Base-by-base conservation (phyloP, 2,888 invertebrate species). In the Tipula vernalis region DNA sequence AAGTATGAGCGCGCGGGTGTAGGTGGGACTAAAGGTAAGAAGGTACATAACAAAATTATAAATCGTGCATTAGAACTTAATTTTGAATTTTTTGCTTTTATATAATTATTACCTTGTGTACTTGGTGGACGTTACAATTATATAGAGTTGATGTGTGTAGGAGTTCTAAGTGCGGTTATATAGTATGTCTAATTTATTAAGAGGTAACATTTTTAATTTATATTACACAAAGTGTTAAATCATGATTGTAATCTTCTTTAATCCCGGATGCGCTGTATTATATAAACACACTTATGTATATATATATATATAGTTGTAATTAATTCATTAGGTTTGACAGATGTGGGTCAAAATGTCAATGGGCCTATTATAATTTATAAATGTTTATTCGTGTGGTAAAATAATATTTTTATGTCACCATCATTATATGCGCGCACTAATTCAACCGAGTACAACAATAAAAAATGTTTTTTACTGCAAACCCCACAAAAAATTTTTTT, bases 21-120 rank as follows among this genome's bases (percentile, higher is more conserved):
- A 71, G 71, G 71, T 71, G 71, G 71, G 28, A n/a, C 10, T 18
- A 71, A 10, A 71, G 71, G 71, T 71, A 71, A 57, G 51, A 57
- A 57, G 15, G 51, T 57, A 44, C 28, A 28, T 2, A 28, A 1
- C 28, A 28, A 28, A 51, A 51, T 51, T 71, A 71, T 71, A 71
- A 71, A 71, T 71, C 71, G 71, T 71, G 71, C 71, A 71, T 71
- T 71, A 71, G 71, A 71, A 71, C 71, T 71, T 71, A 71, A 71
- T 28, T 71, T 57, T n/a, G 3, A 4, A 4, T 13, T 51, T 13
- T 4, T 51, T 51, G n/a, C n/a, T n/a, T 3, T n/a, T n/a, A 8
- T 51, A 15, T 51, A n/a, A 51, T 51, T 51, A 51, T 15, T 51
- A 15, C 4, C 51, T 13, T n/a, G 44, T 44, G 12, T 44, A 44